Evolutionary conservation across 2,888 invertebrate species (phyloP).

Genomic region (Blomia tropicalis): DNA sequence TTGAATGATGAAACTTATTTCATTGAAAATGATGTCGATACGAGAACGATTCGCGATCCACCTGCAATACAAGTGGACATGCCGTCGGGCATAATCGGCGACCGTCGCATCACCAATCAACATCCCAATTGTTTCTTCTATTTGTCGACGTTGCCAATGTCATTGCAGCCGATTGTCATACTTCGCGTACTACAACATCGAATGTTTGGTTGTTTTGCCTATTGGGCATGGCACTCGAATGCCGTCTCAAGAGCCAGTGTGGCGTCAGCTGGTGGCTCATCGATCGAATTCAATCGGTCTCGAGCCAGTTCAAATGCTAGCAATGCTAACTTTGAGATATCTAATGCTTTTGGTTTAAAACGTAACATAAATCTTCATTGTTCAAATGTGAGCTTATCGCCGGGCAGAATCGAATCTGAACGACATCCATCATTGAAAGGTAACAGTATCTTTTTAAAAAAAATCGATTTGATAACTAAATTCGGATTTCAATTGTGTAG

Average conservation of each 20-base stretch:
- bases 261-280: conserved; percentile 33
- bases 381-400: conserved; percentile 17
- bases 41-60: neutral
- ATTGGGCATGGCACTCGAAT: conserved; percentile 39
- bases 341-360: conserved; percentile 35
- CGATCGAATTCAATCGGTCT: conserved; percentile 24
- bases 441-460: neutral
- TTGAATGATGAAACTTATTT: conserved; percentile 15
- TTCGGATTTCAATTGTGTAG: neutral
- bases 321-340: conserved; percentile 13
- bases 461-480: neutral
- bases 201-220: conserved; percentile 42
- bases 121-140: conserved; percentile 23
- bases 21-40: neutral
- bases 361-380: conserved; percentile 34
- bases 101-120: neutral
- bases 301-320: conserved; percentile 25
- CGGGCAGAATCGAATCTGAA: conserved; percentile 20
- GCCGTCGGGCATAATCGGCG: conserved; percentile 6
- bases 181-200: conserved; percentile 43
- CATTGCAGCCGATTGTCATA: conserved; percentile 43
- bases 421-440: conserved; percentile 18
- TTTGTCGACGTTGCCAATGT: conserved; percentile 39
- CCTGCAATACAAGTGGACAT: conserved; percentile 25
- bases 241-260: conserved; percentile 34